Evolutionary conservation across 2,888 invertebrate genomes (phyloP).

Genomic region (Tenthredo livida): DNA sequence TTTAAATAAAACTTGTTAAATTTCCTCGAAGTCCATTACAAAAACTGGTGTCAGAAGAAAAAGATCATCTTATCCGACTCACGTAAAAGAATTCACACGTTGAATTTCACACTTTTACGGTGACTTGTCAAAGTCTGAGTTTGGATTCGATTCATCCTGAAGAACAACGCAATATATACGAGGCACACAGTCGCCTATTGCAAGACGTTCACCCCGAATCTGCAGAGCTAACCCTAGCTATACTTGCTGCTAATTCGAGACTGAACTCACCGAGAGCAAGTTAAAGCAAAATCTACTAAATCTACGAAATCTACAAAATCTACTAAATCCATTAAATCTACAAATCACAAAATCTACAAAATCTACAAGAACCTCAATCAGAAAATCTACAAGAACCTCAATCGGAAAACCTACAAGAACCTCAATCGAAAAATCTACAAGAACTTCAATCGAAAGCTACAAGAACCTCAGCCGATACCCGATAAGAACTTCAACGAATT

Average conservation of each 20-base stretch:
- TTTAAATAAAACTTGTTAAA: no score
- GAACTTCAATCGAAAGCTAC: background rate
- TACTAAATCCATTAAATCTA: no score
- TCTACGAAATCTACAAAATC: background rate
- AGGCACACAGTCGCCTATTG: constrained; percentile 22
- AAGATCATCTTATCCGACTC: no score
- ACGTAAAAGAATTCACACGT: no score
- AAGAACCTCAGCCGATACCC: background rate
- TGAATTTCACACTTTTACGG: no score
- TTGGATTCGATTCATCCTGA: background rate
- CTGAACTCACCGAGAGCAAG: background rate
- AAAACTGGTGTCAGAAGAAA: no score
- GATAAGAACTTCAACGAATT: background rate
- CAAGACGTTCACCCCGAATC: background rate
- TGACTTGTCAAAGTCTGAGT: no score
- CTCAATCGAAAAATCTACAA: background rate
- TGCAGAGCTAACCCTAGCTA: constrained; percentile 8
- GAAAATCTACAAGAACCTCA: no score
- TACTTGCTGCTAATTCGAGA: constrained; percentile 1
- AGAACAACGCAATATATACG: background rate
- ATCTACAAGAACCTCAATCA: background rate
- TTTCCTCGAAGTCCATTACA: no score
- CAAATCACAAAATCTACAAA: background rate
- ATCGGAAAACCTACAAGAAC: background rate
- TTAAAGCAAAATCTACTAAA: constrained; percentile 10